These are phyloP conservation scores for Latrodectus geometricus DNA, from an alignment of 1,140 invertebrate species.

Conservation along the genomic window DNA sequence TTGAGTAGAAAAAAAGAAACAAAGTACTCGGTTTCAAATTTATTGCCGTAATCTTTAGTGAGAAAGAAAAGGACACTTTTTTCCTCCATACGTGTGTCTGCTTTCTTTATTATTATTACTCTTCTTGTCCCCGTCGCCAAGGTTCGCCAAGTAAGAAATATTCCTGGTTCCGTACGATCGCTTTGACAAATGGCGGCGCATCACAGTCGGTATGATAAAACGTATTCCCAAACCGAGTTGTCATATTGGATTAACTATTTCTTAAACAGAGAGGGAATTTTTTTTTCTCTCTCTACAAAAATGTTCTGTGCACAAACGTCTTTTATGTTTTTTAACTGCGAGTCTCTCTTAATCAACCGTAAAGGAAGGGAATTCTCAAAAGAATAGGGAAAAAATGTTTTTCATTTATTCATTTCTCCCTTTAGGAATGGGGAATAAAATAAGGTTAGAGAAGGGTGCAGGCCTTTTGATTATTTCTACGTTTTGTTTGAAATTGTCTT, in stretches of 20 bases:
- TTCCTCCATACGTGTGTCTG: not conserved
- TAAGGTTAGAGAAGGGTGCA: no score
- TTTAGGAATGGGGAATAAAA: no score
- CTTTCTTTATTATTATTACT: not conserved
- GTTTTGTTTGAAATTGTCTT: no score
- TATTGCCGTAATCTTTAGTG: conserved; percentile 29
- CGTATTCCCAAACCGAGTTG: conserved; percentile 7
- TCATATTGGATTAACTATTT: conserved; percentile 39
- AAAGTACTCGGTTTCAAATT: conserved; percentile 37
- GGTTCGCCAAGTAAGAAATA: conserved; percentile 26
- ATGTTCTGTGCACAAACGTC: not conserved
- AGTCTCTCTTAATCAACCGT: not conserved
- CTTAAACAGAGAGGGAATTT: not conserved
- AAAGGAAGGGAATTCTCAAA: not conserved
- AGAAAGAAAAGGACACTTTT: not conserved
- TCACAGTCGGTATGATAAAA: conserved; percentile 2
- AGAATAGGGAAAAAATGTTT: no score
- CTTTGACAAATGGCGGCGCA: conserved; percentile 29
- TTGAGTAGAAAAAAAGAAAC: conserved; percentile 4
- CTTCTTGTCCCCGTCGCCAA: not conserved
- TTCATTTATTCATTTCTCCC: no score
- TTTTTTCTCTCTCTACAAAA: not conserved
- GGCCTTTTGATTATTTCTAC: no score
- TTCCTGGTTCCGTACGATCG: not conserved
- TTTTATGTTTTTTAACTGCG: not conserved